Conservation (phyloP, 2,797 vertebrate species). For the Nyctibius grandis region DNA sequence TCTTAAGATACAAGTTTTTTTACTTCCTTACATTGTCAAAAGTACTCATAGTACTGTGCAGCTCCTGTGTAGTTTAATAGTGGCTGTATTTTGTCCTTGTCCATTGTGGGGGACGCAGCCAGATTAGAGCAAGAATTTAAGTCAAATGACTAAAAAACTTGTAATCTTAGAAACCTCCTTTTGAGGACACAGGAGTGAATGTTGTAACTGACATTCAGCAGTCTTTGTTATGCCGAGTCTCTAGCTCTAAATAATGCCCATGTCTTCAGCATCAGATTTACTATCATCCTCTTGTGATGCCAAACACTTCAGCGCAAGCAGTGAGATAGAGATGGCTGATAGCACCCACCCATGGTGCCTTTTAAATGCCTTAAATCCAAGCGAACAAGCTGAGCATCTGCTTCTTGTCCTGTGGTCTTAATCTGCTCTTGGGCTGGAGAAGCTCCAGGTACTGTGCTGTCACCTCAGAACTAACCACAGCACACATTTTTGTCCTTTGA, state of each 20-base stretch:
- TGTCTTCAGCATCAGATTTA: background rate
- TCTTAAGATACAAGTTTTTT: background rate
- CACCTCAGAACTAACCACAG: background rate
- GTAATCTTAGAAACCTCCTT: background rate
- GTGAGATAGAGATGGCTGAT: background rate
- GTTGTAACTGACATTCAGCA: background rate
- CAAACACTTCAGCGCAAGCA: background rate
- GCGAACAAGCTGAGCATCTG: background rate
- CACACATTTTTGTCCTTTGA: background rate
- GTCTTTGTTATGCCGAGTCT: background rate
- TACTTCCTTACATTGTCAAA: background rate
- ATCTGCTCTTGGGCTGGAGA: background rate
- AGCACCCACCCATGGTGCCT: background rate
- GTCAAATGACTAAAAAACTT: background rate
- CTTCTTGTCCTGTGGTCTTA: background rate
- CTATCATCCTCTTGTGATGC: background rate
- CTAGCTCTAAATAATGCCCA: background rate
- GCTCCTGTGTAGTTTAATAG: background rate
- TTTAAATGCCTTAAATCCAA: background rate
- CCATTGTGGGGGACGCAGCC: background rate
- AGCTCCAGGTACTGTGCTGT: background rate
- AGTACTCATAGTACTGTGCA: background rate
- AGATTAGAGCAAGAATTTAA: background rate
- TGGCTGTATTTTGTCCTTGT: background rate
- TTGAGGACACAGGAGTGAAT: background rate